Evolutionary conservation across 2,888 invertebrate species (phyloP), one percentile per base, ranked within the genome.

Genomic region (Ormia ochracea): DNA sequence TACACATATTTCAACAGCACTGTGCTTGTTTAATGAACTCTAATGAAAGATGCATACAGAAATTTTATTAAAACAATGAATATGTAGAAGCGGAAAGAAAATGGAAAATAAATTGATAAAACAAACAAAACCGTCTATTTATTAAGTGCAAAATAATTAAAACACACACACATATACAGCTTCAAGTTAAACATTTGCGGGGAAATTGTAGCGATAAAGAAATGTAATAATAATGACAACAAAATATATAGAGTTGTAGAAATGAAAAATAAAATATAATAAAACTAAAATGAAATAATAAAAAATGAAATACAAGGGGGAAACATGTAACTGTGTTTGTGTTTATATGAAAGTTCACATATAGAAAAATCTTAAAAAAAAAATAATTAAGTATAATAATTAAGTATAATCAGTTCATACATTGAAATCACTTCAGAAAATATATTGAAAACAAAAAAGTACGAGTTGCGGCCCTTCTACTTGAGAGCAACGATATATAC

Each of bases 71-170:
- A 45, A 45, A 69, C 36, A 28, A 4, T 21, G 45, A 45, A 43
- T 21, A 12, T 21, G 23, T 23, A 23, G 45, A 43, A 58, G 23
- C 50, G 45, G 26, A 54, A 65, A 36, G 52, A 23, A 45, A 31
- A 65, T 23, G 17, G 33, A 65, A 74, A 74, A 65, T 65, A 74
- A 65, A 74, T 58, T 65, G 65, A 74, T 31, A 58, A 48, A 65
- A 58, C 65, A 56, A 65, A 74, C 52, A 73, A 48, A 58, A 45
- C 36, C 52, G 61, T 69, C 61, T 76, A 76, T 61, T 75, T 66
- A 76, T 79, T 79, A 79, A 79, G 75, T 79, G 75, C 70, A 79
- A 76, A 75, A 61, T 79, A 79, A 75, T 79, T 79, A 79, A 79
- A 79, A 59, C 50, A 61, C 59, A 50, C 28, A 28, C 59, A 50